A percentile compares a stretch with the other conserved stretches of the same genome.
These are phyloP conservation scores for Fragum sueziense DNA, from an alignment of 2,888 invertebrate genomes.

Conservation along the genomic window DNA sequence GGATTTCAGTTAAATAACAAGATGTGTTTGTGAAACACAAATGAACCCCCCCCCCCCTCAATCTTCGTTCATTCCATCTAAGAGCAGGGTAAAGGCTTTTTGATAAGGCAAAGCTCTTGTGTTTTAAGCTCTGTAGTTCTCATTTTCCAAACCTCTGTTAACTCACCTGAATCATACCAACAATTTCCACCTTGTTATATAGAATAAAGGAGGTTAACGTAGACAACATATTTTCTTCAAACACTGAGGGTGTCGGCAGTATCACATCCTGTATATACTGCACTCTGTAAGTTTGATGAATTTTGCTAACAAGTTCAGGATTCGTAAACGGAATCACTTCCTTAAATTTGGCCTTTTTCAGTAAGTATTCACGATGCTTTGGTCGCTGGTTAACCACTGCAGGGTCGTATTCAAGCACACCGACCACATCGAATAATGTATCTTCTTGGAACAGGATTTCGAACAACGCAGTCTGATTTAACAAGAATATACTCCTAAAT, in stretches of 20 bases:
- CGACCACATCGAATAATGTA: conserved; percentile 94
- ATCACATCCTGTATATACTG: conserved; percentile 99
- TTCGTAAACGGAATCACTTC: conserved; percentile 95
- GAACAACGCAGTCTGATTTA: conserved; percentile 98
- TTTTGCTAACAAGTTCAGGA: conserved; percentile 96
- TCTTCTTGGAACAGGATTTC: conserved; percentile 98
- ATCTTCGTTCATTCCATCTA: too few species aligned
- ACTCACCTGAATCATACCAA: conserved; percentile 91
- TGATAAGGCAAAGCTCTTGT: too few species aligned
- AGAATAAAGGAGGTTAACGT: conserved; percentile 99
- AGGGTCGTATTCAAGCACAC: conserved; percentile 99
- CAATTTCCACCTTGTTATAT: conserved; percentile 99
- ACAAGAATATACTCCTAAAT: conserved; percentile 98
- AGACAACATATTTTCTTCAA: conserved; percentile 99
- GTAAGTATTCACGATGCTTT: conserved; percentile 96
- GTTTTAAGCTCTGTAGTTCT: too few species aligned
- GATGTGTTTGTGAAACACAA: too few species aligned
- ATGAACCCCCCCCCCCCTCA: too few species aligned
- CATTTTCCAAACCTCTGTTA: not conserved
- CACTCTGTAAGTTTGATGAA: conserved; percentile 99
- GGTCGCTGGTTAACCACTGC: conserved; percentile 84
- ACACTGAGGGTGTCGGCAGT: conserved; percentile 98
- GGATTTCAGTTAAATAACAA: too few species aligned
- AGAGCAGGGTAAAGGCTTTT: too few species aligned
- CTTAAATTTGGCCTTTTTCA: conserved; percentile 89